Conservation (phyloP, 2,797 vertebrate species). For the Peromyscus nudipes region DNA sequence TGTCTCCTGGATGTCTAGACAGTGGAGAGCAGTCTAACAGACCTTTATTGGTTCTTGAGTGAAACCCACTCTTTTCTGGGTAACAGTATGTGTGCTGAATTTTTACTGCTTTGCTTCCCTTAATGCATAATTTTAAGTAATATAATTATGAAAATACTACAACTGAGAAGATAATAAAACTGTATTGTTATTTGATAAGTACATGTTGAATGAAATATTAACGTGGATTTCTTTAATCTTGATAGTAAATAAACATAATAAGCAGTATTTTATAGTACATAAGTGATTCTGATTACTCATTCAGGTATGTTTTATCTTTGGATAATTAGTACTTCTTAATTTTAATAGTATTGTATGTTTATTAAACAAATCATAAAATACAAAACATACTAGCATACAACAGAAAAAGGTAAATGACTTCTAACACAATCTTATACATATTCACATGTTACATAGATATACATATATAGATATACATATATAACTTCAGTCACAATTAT, state of each 20-base stretch:
- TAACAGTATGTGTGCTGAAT: neutral
- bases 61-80: neutral
- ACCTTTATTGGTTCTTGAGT: neutral
- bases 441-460: neutral
- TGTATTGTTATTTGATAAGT: neutral
- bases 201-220: neutral
- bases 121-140: slow-evolving; percentile 24
- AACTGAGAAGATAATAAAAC: neutral
- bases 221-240: neutral
- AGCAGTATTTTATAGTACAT: neutral
- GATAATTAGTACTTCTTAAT: neutral
- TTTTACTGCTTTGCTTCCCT: neutral
- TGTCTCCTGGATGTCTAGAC: neutral
- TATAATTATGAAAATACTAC: neutral
- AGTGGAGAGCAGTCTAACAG: neutral
- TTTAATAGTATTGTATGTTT: neutral
- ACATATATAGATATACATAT: neutral
- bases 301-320: neutral
- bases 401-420: slow-evolving; percentile 1
- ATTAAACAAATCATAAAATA: slow-evolving; percentile 49
- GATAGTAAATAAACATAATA: neutral
- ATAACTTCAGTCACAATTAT: neutral
- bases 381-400: neutral
- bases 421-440: neutral
- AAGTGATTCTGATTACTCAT: neutral